Percentiles rank a stretch among this genome's conserved stretches.
Conservation (phyloP, 1,140 invertebrate species). For the Drosophila asahinai region DNA sequence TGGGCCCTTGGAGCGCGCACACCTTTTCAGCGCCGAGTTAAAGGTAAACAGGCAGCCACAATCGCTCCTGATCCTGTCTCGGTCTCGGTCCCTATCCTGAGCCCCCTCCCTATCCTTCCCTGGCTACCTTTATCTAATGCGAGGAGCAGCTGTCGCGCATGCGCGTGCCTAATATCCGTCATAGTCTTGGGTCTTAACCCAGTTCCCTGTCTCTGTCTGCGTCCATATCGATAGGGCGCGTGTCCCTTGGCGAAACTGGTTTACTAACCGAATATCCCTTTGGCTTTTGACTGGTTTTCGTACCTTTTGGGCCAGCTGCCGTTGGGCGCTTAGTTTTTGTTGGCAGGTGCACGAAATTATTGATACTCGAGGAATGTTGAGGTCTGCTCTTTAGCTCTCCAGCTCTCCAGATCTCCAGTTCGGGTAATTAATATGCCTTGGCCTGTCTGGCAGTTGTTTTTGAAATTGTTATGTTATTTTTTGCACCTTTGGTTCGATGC, state of each 20-base stretch:
- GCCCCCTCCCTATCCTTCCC: background rate
- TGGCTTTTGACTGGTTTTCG: slow-evolving; percentile 47
- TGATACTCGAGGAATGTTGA: slow-evolving; percentile 64
- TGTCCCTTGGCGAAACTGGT: slow-evolving; percentile 67
- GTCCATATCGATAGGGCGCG: slow-evolving; percentile 55
- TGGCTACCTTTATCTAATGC: slow-evolving; percentile 48
- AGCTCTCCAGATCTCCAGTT: background rate
- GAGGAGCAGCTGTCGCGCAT: slow-evolving; percentile 70
- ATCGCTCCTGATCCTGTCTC: slow-evolving; percentile 39
- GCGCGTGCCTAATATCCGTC: slow-evolving; percentile 72
- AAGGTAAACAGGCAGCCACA: slow-evolving; percentile 47
- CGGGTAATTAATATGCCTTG: slow-evolving; percentile 71
- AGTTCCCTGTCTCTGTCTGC: slow-evolving; percentile 22
- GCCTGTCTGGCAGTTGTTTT: slow-evolving; percentile 28
- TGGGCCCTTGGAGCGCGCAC: slow-evolving; percentile 46
- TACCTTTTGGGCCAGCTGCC: slow-evolving; percentile 34
- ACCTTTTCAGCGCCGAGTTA: slow-evolving; percentile 49
- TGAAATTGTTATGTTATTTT: slow-evolving; percentile 60
- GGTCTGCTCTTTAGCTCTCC: slow-evolving; percentile 15
- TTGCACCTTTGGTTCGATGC: slow-evolving; percentile 68
- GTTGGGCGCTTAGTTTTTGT: slow-evolving; percentile 63
- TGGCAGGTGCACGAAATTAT: slow-evolving; percentile 79
- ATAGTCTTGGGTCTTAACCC: slow-evolving; percentile 46
- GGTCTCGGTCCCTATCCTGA: slow-evolving; percentile 3
- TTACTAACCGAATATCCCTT: slow-evolving; percentile 44